Evolutionary conservation across 2,888 invertebrate species (phyloP).

Genomic region (Eupithecia vulgata): DNA sequence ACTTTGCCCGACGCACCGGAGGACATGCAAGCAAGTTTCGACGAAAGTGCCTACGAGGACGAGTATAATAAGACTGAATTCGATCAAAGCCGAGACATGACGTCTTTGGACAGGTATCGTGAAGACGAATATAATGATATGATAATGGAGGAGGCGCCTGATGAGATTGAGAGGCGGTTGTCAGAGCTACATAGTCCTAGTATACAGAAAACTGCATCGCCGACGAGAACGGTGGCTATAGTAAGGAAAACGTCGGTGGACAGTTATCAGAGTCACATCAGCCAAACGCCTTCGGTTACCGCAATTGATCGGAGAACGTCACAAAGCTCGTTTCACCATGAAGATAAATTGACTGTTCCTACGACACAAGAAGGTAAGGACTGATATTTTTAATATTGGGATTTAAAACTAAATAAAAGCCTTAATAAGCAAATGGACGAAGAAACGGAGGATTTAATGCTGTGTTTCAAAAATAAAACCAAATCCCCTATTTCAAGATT

Average conservation of each 20-base stretch:
- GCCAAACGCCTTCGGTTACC: conserved; percentile 72
- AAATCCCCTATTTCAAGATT: background rate
- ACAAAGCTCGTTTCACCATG: conserved; percentile 81
- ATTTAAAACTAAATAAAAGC: background rate
- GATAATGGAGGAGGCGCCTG: conserved; percentile 66
- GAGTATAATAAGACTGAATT: conserved; percentile 82
- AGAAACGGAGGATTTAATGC: too few species aligned
- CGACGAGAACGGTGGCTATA: conserved; percentile 68
- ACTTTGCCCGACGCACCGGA: conserved; percentile 80
- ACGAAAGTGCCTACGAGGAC: conserved; percentile 83
- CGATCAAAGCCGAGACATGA: conserved; percentile 74
- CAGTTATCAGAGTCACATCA: conserved; percentile 77
- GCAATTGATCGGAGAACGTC: conserved; percentile 74
- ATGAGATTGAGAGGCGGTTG: conserved; percentile 71
- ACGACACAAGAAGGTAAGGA: conserved; percentile 75
- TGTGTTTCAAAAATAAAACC: too few species aligned
- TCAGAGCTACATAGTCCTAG: conserved; percentile 63
- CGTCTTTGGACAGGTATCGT: conserved; percentile 77
- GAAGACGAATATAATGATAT: conserved; percentile 75
- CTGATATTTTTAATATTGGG: background rate
- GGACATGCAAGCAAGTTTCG: conserved; percentile 74
- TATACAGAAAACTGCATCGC: conserved; percentile 74
- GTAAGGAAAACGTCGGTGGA: conserved; percentile 77
- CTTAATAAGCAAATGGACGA: background rate
- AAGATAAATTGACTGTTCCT: conserved; percentile 80